These are phyloP conservation scores for Dendronephthya gigantea DNA, from an alignment of 64 coral and sea anemone species.

Conservation along the genomic window DNA sequence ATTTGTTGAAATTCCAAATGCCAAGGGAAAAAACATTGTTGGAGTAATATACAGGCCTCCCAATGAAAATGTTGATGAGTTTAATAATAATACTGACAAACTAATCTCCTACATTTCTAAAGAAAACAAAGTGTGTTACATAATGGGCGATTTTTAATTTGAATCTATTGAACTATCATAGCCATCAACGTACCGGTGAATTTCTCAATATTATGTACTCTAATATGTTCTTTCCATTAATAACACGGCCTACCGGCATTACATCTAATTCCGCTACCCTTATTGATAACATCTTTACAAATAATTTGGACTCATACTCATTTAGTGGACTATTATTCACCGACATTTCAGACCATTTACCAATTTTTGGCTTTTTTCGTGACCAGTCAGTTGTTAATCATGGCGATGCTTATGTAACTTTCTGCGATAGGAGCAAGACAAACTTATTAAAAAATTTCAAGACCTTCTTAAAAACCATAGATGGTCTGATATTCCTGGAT, in stretches of 20 bases:
- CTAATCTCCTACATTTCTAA: background rate
- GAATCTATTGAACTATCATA: no score
- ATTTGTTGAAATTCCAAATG: background rate
- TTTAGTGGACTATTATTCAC: background rate
- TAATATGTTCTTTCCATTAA: background rate
- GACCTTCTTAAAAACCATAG: background rate
- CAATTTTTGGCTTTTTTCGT: background rate
- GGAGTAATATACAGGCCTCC: background rate
- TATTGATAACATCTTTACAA: constrained; percentile 6
- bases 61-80: background rate
- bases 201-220: background rate
- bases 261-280: background rate
- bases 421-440: background rate
- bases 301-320: background rate
- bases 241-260: background rate
- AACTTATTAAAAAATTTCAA: background rate
- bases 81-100: background rate
- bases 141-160: no score
- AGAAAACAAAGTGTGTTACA: background rate
- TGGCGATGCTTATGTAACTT: background rate
- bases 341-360: no score
- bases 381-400: background rate
- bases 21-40: constrained; percentile 21
- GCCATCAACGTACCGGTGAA: background rate
- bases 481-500: background rate